Evolutionary conservation across 1,140 invertebrate species (phyloP).

Genomic region (Radopholus similis): DNA sequence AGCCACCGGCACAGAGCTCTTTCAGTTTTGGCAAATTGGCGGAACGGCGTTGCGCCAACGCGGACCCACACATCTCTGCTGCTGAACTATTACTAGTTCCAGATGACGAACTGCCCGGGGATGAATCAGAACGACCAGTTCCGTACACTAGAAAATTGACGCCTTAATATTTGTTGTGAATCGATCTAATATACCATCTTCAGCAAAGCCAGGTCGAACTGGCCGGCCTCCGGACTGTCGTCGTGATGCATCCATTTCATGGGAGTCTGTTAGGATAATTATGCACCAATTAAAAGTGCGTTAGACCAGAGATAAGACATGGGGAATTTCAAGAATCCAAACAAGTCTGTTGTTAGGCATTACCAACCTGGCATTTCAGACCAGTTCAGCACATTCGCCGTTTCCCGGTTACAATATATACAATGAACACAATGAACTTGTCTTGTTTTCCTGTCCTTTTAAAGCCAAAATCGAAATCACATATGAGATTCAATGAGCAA

Average conservation of each 20-base stretch:
- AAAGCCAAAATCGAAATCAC: neutral
- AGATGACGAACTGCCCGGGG: neutral
- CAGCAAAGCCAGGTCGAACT: constrained; percentile 22
- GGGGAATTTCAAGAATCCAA: neutral
- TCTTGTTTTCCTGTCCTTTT: too few relatives aligned
- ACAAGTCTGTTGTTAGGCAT: neutral
- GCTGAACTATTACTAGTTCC: neutral
- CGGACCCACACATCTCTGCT: constrained; percentile 41
- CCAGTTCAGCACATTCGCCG: neutral
- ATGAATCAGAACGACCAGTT: neutral
- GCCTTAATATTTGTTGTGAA: neutral
- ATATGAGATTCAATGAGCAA: neutral
- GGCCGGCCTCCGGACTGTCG: neutral
- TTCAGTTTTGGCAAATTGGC: constrained; percentile 51
- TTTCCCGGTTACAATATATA: neutral
- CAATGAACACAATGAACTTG: too few relatives aligned
- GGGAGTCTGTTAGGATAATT: too few relatives aligned
- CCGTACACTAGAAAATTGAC: neutral
- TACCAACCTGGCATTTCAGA: neutral
- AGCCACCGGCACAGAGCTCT: constrained; percentile 28
- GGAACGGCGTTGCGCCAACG: constrained; percentile 54
- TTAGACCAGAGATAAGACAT: neutral
- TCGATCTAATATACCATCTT: constrained; percentile 20
- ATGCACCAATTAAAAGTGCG: too few relatives aligned
- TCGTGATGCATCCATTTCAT: too few relatives aligned